Evolutionary conservation across 2,888 invertebrate species (phyloP).

Genomic region (Lymantria monacha): DNA sequence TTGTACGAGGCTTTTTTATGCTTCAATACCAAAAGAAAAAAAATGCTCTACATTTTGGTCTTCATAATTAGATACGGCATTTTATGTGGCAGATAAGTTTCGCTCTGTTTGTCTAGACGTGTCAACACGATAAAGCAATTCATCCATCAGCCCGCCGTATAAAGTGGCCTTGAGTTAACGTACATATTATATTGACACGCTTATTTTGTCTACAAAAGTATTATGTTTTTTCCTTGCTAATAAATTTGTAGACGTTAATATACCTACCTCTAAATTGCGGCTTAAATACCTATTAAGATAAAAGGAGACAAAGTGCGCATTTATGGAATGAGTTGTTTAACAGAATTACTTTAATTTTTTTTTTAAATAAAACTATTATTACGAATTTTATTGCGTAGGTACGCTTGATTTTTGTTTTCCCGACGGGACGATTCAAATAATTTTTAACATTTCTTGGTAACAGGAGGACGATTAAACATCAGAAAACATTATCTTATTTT

Average conservation of each 20-base stretch:
- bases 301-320: not conserved
- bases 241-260: not conserved
- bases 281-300: not conserved
- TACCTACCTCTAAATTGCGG: not conserved
- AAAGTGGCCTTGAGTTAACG: slow-evolving; percentile 21
- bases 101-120: slow-evolving; percentile 19
- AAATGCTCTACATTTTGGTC: slow-evolving; percentile 8
- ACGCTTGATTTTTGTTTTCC: no score
- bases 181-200: slow-evolving; percentile 7
- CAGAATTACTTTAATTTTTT: no score
- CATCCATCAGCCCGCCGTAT: slow-evolving; percentile 13
- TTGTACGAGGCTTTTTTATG: not conserved
- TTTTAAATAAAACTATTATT: no score
- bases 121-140: slow-evolving; percentile 19
- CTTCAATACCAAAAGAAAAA: not conserved
- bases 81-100: slow-evolving; percentile 10
- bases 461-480: no score
- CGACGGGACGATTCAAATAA: no score
- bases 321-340: no score
- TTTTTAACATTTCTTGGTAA: no score
- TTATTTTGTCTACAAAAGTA: not conserved
- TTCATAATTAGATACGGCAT: slow-evolving; percentile 10
- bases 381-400: no score
- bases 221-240: not conserved
- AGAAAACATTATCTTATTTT: no score